Evolutionary conservation across 1,140 invertebrate species (phyloP).

Genomic region (Zaprionus davidi): DNA sequence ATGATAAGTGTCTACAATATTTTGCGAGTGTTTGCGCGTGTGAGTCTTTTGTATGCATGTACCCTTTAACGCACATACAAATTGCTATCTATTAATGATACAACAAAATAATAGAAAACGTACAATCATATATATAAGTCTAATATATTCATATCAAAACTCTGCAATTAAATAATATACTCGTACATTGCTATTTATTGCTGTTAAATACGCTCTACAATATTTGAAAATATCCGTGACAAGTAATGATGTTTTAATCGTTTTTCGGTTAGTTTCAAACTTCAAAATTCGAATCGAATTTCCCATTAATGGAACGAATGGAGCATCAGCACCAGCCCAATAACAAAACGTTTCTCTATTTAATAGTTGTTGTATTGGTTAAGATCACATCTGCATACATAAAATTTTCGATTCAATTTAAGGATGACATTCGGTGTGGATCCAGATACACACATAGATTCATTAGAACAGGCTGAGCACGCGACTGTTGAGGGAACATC

Average conservation of each 20-base stretch:
- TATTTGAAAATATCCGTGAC: too few relatives aligned
- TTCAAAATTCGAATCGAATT: not conserved
- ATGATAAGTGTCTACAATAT: slow-evolving; percentile 22
- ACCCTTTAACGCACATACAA: not conserved
- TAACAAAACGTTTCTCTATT: not conserved
- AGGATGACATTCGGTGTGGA: slow-evolving; percentile 99
- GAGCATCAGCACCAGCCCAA: not conserved
- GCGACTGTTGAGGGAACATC: slow-evolving; percentile 99
- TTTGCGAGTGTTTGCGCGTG: slow-evolving; percentile 9
- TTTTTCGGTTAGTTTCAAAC: not conserved
- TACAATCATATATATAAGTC: not conserved
- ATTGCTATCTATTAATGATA: slow-evolving; percentile 4
- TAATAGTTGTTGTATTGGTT: not conserved
- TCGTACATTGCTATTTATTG: too few relatives aligned
- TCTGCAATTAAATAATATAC: not conserved
- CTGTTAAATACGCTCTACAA: too few relatives aligned
- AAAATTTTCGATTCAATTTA: slow-evolving; percentile 66
- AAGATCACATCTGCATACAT: slow-evolving; percentile 27
- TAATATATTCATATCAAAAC: not conserved
- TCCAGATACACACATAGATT: slow-evolving; percentile 99
- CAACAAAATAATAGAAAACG: not conserved
- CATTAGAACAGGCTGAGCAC: slow-evolving; percentile 98
- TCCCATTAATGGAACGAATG: not conserved
- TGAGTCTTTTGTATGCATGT: slow-evolving; percentile 42
- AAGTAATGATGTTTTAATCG: too few relatives aligned